Base-by-base conservation (phyloP, 1,140 invertebrate species). In the Aethina tumida region DNA sequence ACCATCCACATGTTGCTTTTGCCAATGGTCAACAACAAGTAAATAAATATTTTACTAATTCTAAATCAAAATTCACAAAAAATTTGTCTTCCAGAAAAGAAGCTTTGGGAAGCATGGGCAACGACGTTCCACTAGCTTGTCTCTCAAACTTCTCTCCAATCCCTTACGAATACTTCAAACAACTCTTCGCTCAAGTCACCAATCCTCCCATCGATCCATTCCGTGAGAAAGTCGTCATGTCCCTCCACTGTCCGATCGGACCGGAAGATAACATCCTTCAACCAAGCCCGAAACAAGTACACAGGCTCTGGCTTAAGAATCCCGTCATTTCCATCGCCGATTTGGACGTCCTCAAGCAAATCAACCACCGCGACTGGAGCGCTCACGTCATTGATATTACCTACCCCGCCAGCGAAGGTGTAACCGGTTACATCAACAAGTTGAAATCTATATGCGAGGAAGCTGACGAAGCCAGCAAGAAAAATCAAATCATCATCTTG, bases 191-290 rank as follows among this genome's bases (percentile, higher is more conserved):
- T 15, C 96, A 99, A 73, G 95, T 98, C 27, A 99, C 96, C 43
- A 99, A 99, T 70, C 96, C 96, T n/a, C 95, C 96, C 3, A 98
- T 99, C 47, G 96, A 99, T 75, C 96, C 96, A 22, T 97, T 99
- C 73, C 80, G 96, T 51, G 96, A 99, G 66, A 92, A 90, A 62
- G 89, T 98, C 44, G 94, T 99, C 31, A 99, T 99, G 94, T 97
- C 94, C 0, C 67, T 99, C 56, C 77, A 90, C 41, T 88, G 85
- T 54, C 86, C 86, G 0, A 81, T 91, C 52, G 87, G 86, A 2
- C 95, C 96, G 0, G 92, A 95, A 56, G 81, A 81, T 0, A 99
- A 99, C 65, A 86, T 98, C 38, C 67, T 99, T 38, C 77, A 95
- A 51, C 92, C 96, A 3, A 82, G 77, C 54, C 73, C 84, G 0